These are phyloP conservation scores for Gnathonemus echidnorhynchus DNA, from an alignment of 2,113 vertebrate genomes.

Conservation along the genomic window DNA sequence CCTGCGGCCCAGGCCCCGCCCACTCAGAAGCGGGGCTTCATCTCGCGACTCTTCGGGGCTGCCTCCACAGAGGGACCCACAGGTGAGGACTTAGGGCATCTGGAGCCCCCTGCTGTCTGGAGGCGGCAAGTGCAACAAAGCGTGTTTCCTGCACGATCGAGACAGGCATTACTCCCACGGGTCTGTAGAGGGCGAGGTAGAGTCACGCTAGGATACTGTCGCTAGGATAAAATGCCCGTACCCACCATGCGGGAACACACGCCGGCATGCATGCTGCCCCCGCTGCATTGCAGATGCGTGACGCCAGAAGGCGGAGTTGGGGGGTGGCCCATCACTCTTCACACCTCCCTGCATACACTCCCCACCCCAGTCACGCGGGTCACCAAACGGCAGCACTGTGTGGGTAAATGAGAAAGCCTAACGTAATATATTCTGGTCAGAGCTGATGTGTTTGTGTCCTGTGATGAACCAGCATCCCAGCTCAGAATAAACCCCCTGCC, in stretches of 20 bases:
- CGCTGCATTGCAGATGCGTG: neutral
- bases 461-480: neutral
- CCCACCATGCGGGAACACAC: neutral
- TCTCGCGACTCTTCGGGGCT: slow-evolving; percentile 65
- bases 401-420: neutral
- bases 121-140: neutral
- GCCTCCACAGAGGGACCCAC: slow-evolving; percentile 42
- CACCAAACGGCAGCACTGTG: neutral
- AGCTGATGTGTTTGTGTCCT: neutral
- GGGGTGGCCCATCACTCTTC: neutral
- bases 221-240: neutral
- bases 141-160: neutral
- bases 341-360: neutral
- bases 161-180: neutral
- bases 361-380: neutral
- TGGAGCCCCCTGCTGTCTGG: neutral
- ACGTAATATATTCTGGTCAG: neutral
- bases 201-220: neutral
- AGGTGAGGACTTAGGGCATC: slow-evolving; percentile 39
- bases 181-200: neutral
- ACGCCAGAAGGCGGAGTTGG: neutral
- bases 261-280: neutral
- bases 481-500: neutral
- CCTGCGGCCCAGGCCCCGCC: neutral
- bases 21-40: slow-evolving; percentile 60